Evolutionary conservation across 2,888 invertebrate genomes (phyloP), one percentile per base, ranked within the genome.

Genomic region (Morinoia aosen): DNA sequence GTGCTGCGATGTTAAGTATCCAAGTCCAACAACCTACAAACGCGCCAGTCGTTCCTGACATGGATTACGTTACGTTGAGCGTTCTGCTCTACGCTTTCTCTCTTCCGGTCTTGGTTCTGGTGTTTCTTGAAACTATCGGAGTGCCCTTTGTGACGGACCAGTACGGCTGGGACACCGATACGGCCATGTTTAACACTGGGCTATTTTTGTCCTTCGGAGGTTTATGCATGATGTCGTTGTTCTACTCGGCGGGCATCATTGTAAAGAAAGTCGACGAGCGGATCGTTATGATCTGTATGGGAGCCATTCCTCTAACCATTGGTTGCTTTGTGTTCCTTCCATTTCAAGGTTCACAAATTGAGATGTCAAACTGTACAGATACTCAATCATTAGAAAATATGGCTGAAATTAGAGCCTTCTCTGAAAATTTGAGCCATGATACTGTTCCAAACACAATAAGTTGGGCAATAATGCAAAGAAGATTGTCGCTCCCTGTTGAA

Each of bases 111-210:
- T 48, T 95, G 91, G 90, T 95, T 10, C 90, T 95, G 88, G 90
- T 95, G 40, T 95, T 95, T 33, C 57, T 95, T 48, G 95, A 95
- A 58, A 95, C 95, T 7, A 56, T 95, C n/a, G 95, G 88, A 58
- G 98, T 98, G 16, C 98, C 98, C 7, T 97, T 99, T 95, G 98
- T 98, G 58, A 98, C 98, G 98, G 98, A 99, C 97, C 98, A 98
- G 97, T 98, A 99, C 97, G 98, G 98, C 64, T 99, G 98, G 98
- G 98, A 98, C 96, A 98, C 98, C 97, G 97, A 97, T 91, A 98
- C 98, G 97, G 98, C 98, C 25, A 97, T 99, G 76, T 98, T 98
- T 97, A 98, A 98, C 97, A 98, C 99, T 98, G 99, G 99, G 94
- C 97, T 98, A 95, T 97, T 99, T 96, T 98, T 99, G 98, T 98